These are phyloP conservation scores for Cygnus atratus DNA, from an alignment of 2,113 vertebrate species.

Conservation along the genomic window DNA sequence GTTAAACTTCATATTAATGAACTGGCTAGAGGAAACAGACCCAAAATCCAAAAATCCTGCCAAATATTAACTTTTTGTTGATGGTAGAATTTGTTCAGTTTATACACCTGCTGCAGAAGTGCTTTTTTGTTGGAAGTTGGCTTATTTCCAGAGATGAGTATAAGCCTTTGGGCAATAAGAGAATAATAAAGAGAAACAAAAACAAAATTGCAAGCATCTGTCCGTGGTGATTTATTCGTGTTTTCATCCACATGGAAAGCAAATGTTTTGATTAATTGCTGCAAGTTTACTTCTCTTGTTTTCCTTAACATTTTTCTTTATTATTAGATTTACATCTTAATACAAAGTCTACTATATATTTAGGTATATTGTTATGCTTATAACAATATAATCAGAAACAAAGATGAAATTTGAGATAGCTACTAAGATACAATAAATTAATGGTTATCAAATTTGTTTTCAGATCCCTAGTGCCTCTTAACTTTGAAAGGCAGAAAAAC, in stretches of 20 bases:
- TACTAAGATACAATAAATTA: neutral
- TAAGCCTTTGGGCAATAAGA: slow-evolving; percentile 30
- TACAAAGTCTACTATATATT: slow-evolving; percentile 22
- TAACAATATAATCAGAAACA: neutral
- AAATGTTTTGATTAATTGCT: slow-evolving; percentile 58
- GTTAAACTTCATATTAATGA: slow-evolving; percentile 44
- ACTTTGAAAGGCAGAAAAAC: neutral
- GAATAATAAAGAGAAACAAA: slow-evolving; percentile 31
- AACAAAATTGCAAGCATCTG: slow-evolving; percentile 42
- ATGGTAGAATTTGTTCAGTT: slow-evolving; percentile 34
- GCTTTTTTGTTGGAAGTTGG: slow-evolving; percentile 18
- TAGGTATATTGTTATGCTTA: slow-evolving; percentile 4
- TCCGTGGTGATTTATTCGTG: neutral
- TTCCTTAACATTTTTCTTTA: slow-evolving; percentile 48
- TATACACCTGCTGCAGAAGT: slow-evolving; percentile 50
- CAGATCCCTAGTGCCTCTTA: neutral
- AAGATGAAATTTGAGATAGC: slow-evolving; percentile 5
- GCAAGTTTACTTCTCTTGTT: slow-evolving; percentile 39
- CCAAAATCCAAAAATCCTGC: slow-evolving; percentile 22
- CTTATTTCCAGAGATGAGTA: slow-evolving; percentile 1
- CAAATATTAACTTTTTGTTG: slow-evolving; percentile 50
- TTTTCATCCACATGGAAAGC: slow-evolving; percentile 34
- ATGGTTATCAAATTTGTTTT: neutral
- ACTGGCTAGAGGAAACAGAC: slow-evolving; percentile 26
- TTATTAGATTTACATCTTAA: slow-evolving; percentile 36